Evolutionary conservation across 2,113 vertebrate genomes (phyloP), one percentile per base, ranked within the genome.

Genomic region (Macquaria australasica): DNA sequence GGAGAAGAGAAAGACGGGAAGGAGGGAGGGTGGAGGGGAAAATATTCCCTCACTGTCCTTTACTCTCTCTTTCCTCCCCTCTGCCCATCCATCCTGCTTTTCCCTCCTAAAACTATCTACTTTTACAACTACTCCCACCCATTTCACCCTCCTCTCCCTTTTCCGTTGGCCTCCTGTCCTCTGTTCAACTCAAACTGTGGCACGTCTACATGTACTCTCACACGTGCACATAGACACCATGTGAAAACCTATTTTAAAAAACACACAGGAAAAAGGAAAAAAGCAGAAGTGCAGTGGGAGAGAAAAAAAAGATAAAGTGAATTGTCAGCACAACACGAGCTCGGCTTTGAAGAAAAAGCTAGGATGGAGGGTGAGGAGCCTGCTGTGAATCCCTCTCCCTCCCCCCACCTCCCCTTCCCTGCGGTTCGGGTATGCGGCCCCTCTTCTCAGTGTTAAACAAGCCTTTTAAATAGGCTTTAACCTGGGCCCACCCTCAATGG

Each of bases 381-480:
- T 78, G 90, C 88, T 88, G 93, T 82, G 91, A 89, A 76, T 90
- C 86, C 72, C 80, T 71, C 76, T 70, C 70, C 84, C 86, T 60
- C 70, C 79, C 79, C 73, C 81, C 70, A 58, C 79, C 56, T 64
- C 60, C 71, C 73, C 88, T 85, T 91, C 88, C 93, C 93, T 90
- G 90, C 34, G 50, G 90, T 91, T 91, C 11, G 93, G 89, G 87
- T 95, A 93, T 94, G 93, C 83, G 82, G 92, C 93, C 90, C 91
- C 93, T 94, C 92, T 95, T 89, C 92, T 90, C 88, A 55, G 91
- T 93, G 90, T 94, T 94, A 93, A 94, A 95, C 94, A 95, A 94
- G 94, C 89, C 94, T 94, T 95, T 95, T 91, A 95, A 95, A 94
- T 85, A 87, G 92, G 93, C 94, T 95, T 95, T 94, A 96, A 96